Percentiles rank a stretch among this genome's conserved stretches.
Conservation (phyloP, 1,140 invertebrate genomes). For the Drosophila insularis region DNA sequence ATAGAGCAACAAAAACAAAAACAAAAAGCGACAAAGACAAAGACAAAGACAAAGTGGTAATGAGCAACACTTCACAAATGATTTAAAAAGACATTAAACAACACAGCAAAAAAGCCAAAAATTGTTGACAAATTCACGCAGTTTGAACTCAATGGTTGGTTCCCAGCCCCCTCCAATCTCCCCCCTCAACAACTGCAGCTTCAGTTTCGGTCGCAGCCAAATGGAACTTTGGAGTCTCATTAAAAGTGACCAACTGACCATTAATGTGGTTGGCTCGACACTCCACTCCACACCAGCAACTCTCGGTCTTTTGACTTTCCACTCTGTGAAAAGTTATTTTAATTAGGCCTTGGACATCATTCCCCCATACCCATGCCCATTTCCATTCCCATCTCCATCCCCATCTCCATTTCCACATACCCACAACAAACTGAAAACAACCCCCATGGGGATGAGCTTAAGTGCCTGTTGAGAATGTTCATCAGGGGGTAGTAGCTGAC, state of each 20-base stretch:
- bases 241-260: slow-evolving; percentile 56
- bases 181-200: background rate
- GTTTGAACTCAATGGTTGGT: slow-evolving; percentile 9
- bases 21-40: background rate
- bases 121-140: slow-evolving; percentile 21
- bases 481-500: slow-evolving; percentile 12
- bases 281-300: too few species aligned
- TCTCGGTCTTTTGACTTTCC: slow-evolving; percentile 29
- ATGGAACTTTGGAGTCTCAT: slow-evolving; percentile 57
- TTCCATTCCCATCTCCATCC: background rate
- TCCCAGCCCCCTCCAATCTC: slow-evolving; percentile 21
- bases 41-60: slow-evolving; percentile 3
- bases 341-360: slow-evolving; percentile 58
- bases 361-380: background rate
- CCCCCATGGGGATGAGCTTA: slow-evolving; percentile 67
- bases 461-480: slow-evolving; percentile 52
- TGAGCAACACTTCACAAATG: slow-evolving; percentile 43
- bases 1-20: background rate
- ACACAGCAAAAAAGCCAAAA: slow-evolving; percentile 13
- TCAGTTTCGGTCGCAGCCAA: background rate
- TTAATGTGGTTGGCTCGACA: slow-evolving; percentile 31
- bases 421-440: slow-evolving; percentile 11
- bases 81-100: slow-evolving; percentile 73
- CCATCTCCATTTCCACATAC: background rate
- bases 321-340: slow-evolving; percentile 69